These are phyloP conservation scores for Calephelis virginiensis DNA, from an alignment of 1,140 invertebrate genomes.

Conservation along the genomic window DNA sequence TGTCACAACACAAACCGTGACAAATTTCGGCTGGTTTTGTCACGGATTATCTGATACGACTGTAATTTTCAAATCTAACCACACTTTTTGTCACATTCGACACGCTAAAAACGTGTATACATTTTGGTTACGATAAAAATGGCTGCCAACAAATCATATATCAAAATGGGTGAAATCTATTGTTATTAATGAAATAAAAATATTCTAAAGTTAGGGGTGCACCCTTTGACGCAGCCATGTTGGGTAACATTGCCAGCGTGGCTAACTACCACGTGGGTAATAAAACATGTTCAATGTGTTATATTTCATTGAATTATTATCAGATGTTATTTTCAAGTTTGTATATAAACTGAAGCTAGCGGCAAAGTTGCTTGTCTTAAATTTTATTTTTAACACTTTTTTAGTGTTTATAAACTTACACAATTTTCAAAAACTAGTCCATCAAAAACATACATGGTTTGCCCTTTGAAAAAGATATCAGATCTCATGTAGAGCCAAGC, in stretches of 20 bases:
- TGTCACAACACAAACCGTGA: conserved; percentile 50
- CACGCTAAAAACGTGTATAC: conserved; percentile 17
- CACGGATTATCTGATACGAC: conserved; percentile 36
- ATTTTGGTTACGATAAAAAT: conserved; percentile 48
- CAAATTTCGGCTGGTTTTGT: conserved; percentile 30
- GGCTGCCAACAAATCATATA: conserved; percentile 68
- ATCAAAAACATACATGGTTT: too few relatives aligned
- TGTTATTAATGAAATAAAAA: conserved; percentile 75
- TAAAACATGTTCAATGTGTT: conserved; percentile 12
- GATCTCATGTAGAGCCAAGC: too few relatives aligned
- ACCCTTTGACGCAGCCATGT: conserved; percentile 55
- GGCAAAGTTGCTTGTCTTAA: too few relatives aligned
- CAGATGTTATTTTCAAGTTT: too few relatives aligned
- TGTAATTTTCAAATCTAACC: conserved; percentile 23
- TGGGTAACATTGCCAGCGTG: conserved; percentile 62
- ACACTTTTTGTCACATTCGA: conserved; percentile 17
- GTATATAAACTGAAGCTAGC: too few relatives aligned
- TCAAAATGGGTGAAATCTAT: conserved; percentile 70
- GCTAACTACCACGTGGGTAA: conserved; percentile 34
- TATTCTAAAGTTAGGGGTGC: conserved; percentile 63
- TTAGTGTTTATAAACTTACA: too few relatives aligned
- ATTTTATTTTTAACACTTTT: too few relatives aligned
- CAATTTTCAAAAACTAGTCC: too few relatives aligned
- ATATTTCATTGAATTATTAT: conserved; percentile 1
- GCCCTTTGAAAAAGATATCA: too few relatives aligned